Conservation (phyloP, 2,113 vertebrate genomes). For the Pycnonotus jocosus region DNA sequence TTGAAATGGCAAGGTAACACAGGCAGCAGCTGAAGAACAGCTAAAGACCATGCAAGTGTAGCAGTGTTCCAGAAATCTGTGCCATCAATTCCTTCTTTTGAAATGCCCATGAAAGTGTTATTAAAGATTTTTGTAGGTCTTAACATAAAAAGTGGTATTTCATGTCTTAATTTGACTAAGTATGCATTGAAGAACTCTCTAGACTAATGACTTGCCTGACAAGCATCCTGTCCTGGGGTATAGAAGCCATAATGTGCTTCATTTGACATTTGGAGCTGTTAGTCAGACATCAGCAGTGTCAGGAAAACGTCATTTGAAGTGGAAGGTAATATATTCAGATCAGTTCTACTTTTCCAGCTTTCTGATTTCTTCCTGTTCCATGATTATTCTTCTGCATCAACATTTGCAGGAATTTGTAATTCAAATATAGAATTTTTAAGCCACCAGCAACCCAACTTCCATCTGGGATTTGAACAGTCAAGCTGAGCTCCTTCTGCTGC, state of each 20-base stretch:
- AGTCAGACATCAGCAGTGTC: background rate
- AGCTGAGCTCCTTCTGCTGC: constrained; percentile 53
- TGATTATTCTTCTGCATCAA: constrained; percentile 10
- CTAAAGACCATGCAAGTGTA: background rate
- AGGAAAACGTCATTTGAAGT: background rate
- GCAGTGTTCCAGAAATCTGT: background rate
- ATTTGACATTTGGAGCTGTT: background rate
- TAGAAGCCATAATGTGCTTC: background rate
- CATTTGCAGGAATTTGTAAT: constrained; percentile 51
- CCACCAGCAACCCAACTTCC: background rate
- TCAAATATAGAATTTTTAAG: constrained; percentile 51
- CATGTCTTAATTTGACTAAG: background rate
- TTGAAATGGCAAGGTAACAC: background rate
- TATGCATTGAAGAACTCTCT: background rate
- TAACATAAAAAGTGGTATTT: background rate
- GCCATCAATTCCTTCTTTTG: background rate
- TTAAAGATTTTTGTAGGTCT: background rate
- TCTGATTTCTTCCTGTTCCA: constrained; percentile 19
- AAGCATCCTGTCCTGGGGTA: background rate
- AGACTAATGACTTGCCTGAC: background rate
- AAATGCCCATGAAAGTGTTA: background rate
- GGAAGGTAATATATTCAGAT: background rate
- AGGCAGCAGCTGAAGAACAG: background rate
- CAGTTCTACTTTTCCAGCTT: background rate
- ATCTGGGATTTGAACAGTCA: constrained; percentile 49